Evolutionary conservation across 2,113 vertebrate species (phyloP), one percentile per base, ranked within the genome.

Genomic region (Oryzias curvinotus): DNA sequence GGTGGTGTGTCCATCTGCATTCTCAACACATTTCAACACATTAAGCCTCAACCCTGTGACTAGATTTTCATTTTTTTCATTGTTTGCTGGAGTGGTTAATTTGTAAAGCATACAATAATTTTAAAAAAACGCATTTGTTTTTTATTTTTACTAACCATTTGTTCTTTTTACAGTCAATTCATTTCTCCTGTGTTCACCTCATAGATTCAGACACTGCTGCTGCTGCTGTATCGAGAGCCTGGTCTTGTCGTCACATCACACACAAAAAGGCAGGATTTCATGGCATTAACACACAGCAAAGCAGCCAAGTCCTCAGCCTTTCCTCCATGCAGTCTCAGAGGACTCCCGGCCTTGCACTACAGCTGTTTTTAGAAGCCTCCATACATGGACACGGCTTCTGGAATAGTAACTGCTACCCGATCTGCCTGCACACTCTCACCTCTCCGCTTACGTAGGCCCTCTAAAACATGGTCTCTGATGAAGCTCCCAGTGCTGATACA

Each of bases 341-440:
- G 70, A 45, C 68, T 80, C 72, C 77, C 55, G 49, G 55, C 76
- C 65, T 78, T 65, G 75, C 67, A 70, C 67, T 74, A 71, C 73
- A 84, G 90, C 86, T 92, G 90, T 92, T 93, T 94, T 92, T 93
- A 93, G 93, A 91, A 88, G 85, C 83, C 84, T 88, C 93, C 93
- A 89, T 94, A 93, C 82, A 94, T 88, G 92, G 93, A 78, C 87
- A 92, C 85, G 14, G 85, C 88, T 91, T 93, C 92, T 92, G 90
- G 92, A 94, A 94, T 93, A 93, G 92, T 58, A 92, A 89, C 91
- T 89, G 93, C 84, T 78, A 94, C 84, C 81, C 73, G 92, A 94
- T 92, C 88, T 82, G 77, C 80, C 65, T 69, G 75, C 67, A 41
- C 54, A 61, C 62, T 84, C 77, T 86, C 78, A 74, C 83, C 83